Conservation (phyloP, 2,113 vertebrate genomes). For the Equus przewalskii region DNA sequence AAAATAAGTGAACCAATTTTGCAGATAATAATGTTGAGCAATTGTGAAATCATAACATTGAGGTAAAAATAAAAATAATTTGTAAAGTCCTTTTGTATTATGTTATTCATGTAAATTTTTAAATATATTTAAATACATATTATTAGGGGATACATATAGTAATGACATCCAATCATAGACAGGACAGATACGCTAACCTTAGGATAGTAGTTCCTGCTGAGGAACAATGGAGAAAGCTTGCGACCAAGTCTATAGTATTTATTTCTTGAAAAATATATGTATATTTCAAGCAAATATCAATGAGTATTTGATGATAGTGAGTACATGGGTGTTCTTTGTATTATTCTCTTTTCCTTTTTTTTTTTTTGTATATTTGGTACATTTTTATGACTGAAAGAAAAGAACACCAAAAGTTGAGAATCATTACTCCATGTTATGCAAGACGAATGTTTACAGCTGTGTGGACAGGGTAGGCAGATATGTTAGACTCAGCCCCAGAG, state of each 20-base stretch:
- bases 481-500: background rate
- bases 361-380: background rate
- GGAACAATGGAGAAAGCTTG: background rate
- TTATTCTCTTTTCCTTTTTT: background rate
- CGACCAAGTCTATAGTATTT: background rate
- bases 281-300: slow-evolving; percentile 4
- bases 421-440: background rate
- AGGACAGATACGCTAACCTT: background rate
- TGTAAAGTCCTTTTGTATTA: background rate
- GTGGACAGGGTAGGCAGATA: background rate
- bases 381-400: slow-evolving; percentile 33
- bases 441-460: background rate
- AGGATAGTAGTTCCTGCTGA: background rate
- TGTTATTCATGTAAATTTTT: background rate
- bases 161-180: background rate
- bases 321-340: background rate
- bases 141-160: background rate
- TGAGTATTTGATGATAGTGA: background rate
- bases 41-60: background rate
- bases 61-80: slow-evolving; percentile 42
- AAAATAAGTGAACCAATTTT: slow-evolving; percentile 16
- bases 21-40: background rate
- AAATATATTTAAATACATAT: background rate
- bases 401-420: background rate
- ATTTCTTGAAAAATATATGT: background rate